A percentile compares a stretch with the other conserved stretches of the same genome.
These are phyloP conservation scores for Vicugna pacos DNA, from an alignment of 2,113 vertebrate genomes.

Conservation along the genomic window DNA sequence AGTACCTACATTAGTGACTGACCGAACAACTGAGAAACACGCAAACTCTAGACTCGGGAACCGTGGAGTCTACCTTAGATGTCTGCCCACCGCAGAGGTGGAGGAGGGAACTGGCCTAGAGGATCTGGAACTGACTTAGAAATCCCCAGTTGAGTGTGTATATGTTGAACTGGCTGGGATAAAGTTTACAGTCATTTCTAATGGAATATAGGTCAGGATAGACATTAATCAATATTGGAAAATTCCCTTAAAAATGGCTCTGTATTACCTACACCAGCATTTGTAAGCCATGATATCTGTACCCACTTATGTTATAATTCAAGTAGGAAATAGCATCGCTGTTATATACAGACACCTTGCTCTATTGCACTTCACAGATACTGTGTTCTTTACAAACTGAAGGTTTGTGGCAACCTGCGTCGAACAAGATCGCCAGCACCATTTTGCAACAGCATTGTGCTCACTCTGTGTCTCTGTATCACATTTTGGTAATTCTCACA, in stretches of 20 bases:
- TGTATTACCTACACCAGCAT: not conserved
- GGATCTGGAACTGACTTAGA: not conserved
- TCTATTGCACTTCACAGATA: not conserved
- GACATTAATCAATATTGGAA: not conserved
- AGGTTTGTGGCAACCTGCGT: no score
- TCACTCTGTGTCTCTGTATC: not conserved
- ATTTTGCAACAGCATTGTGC: not conserved
- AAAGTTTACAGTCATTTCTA: not conserved
- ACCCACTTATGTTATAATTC: not conserved
- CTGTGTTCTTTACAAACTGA: no score
- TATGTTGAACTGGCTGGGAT: not conserved
- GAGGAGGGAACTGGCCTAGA: not conserved
- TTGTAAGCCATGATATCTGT: not conserved
- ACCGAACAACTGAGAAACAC: not conserved
- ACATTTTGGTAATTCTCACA: not conserved
- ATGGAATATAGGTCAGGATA: not conserved
- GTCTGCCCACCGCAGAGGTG: not conserved
- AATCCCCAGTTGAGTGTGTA: not conserved
- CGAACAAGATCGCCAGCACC: not conserved
- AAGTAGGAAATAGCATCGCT: not conserved
- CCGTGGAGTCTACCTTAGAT: not conserved
- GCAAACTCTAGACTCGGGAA: not conserved
- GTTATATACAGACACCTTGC: not conserved
- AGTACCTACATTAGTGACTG: not conserved
- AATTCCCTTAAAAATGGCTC: not conserved